Base-by-base conservation (phyloP, 2,113 vertebrate species). In the Collichthys lucidus region DNA sequence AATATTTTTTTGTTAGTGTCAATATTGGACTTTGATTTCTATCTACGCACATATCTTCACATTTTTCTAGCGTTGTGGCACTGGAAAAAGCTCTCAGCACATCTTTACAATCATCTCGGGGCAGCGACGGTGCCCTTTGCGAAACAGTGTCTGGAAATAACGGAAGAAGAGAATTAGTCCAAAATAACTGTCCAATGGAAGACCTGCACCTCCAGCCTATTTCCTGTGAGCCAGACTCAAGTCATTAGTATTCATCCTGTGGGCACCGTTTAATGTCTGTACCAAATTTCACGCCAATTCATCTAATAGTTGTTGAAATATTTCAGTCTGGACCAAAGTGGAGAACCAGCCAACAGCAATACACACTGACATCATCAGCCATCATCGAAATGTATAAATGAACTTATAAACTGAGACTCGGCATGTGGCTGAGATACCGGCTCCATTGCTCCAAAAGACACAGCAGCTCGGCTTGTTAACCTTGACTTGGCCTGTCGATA, bases 401-500 rank as follows among this genome's bases (percentile, higher is more conserved):
- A 72, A 56, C 3, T 11, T 26, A 11, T 22, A 63, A 60, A 76
- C 15, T 29, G 64, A 31, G 20, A 12, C 2, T 10, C 4, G 11
- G 22, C 50, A 26, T 15, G 50, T 49, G 42, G 44, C 62, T 24
- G 42, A 57, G 60, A 53, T 26, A 42, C 49, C 26, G 63, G 59
- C 50, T 44, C 29, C 40, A 20, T 19, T 65, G 49, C 66, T 59
- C 11, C 52, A 42, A 11, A 59, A 74, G 29, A 80, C 70, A 46
- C 63, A 56, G n/a, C 61, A 22, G 44, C 55, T 31, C 63, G 65
- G 47, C 80, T 76, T 62, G 49, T 74, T 85, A 86, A 89, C 83
- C 81, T 86, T 63, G 59, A 73, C 49, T 77, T 44, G 60, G 35
- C 59, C 79, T 82, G 86, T 68, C 84, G 86, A 85, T 90, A 86